Evolutionary conservation across 2,888 invertebrate species (phyloP).

Genomic region (Atrina japonica): DNA sequence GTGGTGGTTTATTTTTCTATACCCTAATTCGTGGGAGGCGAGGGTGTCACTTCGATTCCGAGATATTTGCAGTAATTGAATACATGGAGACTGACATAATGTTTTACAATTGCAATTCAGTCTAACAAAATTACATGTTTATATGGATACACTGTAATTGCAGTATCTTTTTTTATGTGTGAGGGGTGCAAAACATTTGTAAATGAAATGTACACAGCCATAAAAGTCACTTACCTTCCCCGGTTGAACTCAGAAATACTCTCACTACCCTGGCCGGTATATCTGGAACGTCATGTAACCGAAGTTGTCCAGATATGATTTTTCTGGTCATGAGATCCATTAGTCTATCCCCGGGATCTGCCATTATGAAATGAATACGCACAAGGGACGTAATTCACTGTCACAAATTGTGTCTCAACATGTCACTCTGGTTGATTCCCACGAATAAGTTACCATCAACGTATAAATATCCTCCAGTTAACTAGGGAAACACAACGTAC

Average conservation of each 20-base stretch:
- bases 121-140: no score
- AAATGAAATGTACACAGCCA: no score
- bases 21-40: no score
- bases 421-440: neutral
- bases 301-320: constrained; percentile 31
- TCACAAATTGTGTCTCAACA: neutral
- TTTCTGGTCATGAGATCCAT: constrained; percentile 9
- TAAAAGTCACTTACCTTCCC: constrained; percentile 69
- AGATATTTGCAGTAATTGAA: no score
- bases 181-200: no score
- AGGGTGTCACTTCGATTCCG: no score
- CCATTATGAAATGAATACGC: neutral
- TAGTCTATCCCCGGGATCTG: neutral
- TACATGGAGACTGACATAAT: no score
- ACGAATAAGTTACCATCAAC: neutral
- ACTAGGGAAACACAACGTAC: no score
- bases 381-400: neutral
- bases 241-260: constrained; percentile 68
- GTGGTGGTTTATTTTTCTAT: no score
- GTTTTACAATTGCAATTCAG: no score
- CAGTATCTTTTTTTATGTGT: no score
- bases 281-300: constrained; percentile 49
- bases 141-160: no score
- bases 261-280: constrained; percentile 65
- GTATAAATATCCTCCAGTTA: neutral